Evolutionary conservation across 2,113 vertebrate species (phyloP).

Genomic region (Onychostoma macrolepis): DNA sequence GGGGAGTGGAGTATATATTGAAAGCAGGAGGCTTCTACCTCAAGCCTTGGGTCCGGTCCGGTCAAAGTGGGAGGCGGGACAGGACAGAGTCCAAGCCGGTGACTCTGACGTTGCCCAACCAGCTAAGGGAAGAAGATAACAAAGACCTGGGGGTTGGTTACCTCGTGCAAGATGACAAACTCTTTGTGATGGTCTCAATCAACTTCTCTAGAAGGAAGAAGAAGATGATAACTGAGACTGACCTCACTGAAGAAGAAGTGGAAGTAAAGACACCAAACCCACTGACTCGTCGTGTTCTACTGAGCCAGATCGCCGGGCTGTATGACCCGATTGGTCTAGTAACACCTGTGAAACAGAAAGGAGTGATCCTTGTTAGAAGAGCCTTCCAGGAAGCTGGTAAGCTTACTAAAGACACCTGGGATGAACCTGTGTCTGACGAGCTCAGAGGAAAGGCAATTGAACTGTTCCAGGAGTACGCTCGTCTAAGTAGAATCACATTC

Average conservation of each 20-base stretch:
- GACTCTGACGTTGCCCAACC: neutral
- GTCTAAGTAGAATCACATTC: neutral
- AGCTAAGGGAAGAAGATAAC: neutral
- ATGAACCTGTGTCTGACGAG: constrained; percentile 20
- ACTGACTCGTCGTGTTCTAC: constrained; percentile 12
- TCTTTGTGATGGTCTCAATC: neutral
- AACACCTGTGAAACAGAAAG: constrained; percentile 38
- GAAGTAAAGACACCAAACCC: constrained; percentile 5
- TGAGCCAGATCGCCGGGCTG: constrained; percentile 18
- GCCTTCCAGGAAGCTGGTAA: constrained; percentile 34
- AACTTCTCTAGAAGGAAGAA: neutral
- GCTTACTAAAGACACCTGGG: constrained; percentile 37
- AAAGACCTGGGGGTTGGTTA: neutral
- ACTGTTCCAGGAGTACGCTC: constrained; percentile 46
- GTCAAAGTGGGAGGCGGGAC: neutral
- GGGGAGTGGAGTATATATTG: neutral
- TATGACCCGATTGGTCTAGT: constrained; percentile 19
- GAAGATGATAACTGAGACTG: neutral
- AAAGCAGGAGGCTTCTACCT: neutral
- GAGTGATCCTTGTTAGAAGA: constrained; percentile 28
- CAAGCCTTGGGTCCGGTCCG: neutral
- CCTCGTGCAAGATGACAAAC: neutral
- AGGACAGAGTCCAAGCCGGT: neutral
- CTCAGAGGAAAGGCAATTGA: constrained; percentile 42
- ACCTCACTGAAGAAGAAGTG: neutral